Base-by-base conservation (phyloP, 2,113 vertebrate genomes). In the Dascyllus trimaculatus region DNA sequence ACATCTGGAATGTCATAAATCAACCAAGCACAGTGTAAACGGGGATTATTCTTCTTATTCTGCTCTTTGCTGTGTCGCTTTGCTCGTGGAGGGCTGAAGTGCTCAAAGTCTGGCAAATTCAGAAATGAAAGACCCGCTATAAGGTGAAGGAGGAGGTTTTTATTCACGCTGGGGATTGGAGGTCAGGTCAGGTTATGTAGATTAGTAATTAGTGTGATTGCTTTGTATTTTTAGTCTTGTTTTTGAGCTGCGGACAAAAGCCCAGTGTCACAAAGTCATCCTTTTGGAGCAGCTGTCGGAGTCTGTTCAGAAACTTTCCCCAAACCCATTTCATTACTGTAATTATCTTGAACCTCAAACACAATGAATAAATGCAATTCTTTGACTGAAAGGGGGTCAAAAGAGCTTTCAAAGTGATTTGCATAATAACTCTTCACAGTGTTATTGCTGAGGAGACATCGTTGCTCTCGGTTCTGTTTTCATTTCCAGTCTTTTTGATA, bases 1-100 rank as follows among this genome's bases (percentile, higher is more conserved):
- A 82, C 82, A 74, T 86, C 78, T 80, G 79, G 74, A 65, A 66
- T 35, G 17, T 43, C 59, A 22, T 80, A 82, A 85, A 86, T 89
- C 82, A 81, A 60, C 48, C 72, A 75, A 70, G 60, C 48, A 17
- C 61, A 24, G 60, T 4, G 1, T 65, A 22, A 82, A 86, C 66
- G 19, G 7, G 14, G 62, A 54, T 58, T 49, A 25, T 62, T 73
- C 13, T 48, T 78, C 45, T 62, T 66, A 22, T 77, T 71, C 52
- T 26, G 45, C 25, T 43, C 24, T 70, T 62, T 57, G 32, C 38
- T 72, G 24, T 60, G 18, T 66, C 25, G 19, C 8, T 32, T 22
- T 58, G 10, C 6, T 35, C 56, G 14, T 19, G 32, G 62, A 63
- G 22, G n/a, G 43, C 59, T 53, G 19, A 13, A 49, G 35, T 46